These are phyloP conservation scores for Cecidostiba fungosa DNA, from an alignment of 2,888 invertebrate species.

Conservation along the genomic window DNA sequence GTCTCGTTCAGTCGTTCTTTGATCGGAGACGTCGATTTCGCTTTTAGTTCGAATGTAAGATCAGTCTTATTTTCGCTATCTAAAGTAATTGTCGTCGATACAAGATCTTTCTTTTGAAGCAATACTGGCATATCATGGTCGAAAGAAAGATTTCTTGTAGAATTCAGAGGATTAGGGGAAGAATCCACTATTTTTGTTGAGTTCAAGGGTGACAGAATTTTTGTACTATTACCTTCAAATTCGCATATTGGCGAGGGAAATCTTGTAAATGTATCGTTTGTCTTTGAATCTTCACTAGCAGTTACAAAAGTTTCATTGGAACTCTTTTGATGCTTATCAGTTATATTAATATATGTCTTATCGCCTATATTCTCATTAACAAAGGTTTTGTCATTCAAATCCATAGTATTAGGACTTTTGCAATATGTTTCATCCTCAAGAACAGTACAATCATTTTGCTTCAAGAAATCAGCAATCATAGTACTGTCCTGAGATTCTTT, in stretches of 20 bases:
- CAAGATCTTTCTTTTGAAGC: constrained; percentile 29
- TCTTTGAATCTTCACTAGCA: constrained; percentile 29
- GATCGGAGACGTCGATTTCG: constrained; percentile 39
- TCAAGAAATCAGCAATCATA: constrained; percentile 60
- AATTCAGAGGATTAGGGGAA: constrained; percentile 18
- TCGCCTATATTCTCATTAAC: constrained; percentile 39
- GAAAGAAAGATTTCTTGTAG: constrained; percentile 45
- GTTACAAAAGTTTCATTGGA: constrained; percentile 48
- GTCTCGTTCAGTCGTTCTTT: constrained; percentile 46
- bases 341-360: constrained; percentile 42
- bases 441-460: constrained; percentile 54
- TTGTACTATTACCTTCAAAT: constrained; percentile 48
- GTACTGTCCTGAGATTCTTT: constrained; percentile 68
- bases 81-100: constrained; percentile 43
- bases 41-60: constrained; percentile 61
- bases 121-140: constrained; percentile 11
- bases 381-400: constrained; percentile 58
- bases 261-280: constrained; percentile 63
- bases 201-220: constrained; percentile 45
- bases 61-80: constrained; percentile 58
- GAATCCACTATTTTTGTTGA: constrained; percentile 10
- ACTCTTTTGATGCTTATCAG: constrained; percentile 14
- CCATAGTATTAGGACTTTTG: constrained; percentile 35
- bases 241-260: constrained; percentile 66
- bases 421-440: constrained; percentile 51